Conservation (phyloP, 2,888 invertebrate genomes). For the Agapostemon virescens region DNA sequence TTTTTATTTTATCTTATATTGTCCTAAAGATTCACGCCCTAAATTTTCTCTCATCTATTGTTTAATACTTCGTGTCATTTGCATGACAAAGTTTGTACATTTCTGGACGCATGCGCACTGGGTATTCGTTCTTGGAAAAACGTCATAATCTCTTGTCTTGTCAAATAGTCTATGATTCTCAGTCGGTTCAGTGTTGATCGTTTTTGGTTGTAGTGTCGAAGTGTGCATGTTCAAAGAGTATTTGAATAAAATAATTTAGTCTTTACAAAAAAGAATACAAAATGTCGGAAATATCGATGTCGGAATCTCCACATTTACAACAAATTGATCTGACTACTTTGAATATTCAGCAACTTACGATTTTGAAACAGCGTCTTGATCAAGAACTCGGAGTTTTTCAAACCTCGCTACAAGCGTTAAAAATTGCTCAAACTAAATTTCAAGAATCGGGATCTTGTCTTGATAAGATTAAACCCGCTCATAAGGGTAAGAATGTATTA, state of each 20-base stretch:
- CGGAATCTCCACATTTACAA: slow-evolving; percentile 83
- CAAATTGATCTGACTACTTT: slow-evolving; percentile 91
- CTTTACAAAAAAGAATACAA: slow-evolving; percentile 64
- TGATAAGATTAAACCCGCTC: slow-evolving; percentile 87
- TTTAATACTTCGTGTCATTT: too few relatives aligned
- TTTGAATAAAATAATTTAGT: neutral
- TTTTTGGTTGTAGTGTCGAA: slow-evolving; percentile 3
- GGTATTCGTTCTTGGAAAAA: neutral
- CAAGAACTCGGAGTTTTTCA: slow-evolving; percentile 94
- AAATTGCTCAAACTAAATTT: slow-evolving; percentile 95
- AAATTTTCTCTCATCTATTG: too few relatives aligned
- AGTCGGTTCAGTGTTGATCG: neutral
- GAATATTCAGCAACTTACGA: slow-evolving; percentile 89
- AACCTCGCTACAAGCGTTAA: slow-evolving; percentile 93
- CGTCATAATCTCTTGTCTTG: neutral
- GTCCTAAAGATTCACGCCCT: too few relatives aligned
- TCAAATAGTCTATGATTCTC: neutral
- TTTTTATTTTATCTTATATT: too few relatives aligned
- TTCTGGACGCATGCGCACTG: neutral
- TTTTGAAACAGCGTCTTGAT: slow-evolving; percentile 93
- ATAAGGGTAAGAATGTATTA: slow-evolving; percentile 82
- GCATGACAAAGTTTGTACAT: neutral
- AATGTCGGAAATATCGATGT: slow-evolving; percentile 84
- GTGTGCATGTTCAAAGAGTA: neutral
- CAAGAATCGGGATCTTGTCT: slow-evolving; percentile 92